phyloP scores from a whole-genome alignment of 2,797 vertebrate genomes.

The Chelonia mydas region DNA sequence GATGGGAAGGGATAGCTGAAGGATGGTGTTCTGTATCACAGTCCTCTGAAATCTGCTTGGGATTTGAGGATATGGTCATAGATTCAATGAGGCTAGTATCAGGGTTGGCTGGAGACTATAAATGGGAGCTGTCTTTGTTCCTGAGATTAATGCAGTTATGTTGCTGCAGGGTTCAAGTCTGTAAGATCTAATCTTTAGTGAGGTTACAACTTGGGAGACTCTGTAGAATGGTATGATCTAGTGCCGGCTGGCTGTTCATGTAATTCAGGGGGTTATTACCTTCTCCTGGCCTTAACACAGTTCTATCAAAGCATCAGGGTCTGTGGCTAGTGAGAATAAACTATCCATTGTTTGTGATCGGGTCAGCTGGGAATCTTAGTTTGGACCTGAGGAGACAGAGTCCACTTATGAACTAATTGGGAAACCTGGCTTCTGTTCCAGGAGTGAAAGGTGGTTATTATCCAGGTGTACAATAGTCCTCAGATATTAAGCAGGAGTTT shows the following conservation, averaged over 20 bases:
- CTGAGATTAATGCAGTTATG: too few species aligned
- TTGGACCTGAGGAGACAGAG: neutral
- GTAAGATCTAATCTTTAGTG: neutral
- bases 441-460: neutral
- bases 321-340: neutral
- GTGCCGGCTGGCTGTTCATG: neutral
- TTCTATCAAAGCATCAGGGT: neutral
- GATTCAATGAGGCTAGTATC: neutral
- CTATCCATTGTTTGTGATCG: neutral
- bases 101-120: neutral
- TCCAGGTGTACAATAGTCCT: neutral
- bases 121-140: neutral
- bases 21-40: neutral
- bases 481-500: neutral
- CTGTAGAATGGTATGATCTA: neutral
- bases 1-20: neutral
- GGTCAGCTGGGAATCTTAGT: neutral
- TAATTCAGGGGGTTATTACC: neutral
- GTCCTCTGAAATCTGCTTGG: neutral
- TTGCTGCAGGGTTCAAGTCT: neutral
- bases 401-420: neutral
- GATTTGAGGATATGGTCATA: neutral
- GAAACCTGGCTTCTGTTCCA: neutral
- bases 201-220: neutral
- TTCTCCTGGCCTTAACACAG: neutral